Conservation (phyloP, 1,140 invertebrate species). For the Lerema accius region DNA sequence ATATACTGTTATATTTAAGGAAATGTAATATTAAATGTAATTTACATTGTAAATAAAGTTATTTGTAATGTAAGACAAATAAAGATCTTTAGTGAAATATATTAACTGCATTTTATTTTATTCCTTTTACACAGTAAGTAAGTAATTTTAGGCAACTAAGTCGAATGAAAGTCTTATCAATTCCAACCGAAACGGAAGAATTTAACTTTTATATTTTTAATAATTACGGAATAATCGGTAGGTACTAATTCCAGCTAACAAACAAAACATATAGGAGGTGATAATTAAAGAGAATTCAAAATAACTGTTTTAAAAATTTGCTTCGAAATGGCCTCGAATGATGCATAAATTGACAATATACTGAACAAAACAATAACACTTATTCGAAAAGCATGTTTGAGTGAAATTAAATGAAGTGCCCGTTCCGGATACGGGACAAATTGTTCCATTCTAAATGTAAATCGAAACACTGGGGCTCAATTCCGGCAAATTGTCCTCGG, state of each 20-base stretch:
- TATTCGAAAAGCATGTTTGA: slow-evolving; percentile 30
- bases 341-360: slow-evolving; percentile 22
- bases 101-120: slow-evolving; percentile 34
- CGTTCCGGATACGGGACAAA: slow-evolving; percentile 43
- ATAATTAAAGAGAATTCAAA: too few relatives aligned
- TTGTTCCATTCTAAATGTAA: slow-evolving; percentile 69
- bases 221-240: too few relatives aligned
- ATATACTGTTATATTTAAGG: slow-evolving; percentile 37
- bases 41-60: slow-evolving; percentile 74
- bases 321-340: too few relatives aligned
- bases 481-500: slow-evolving; percentile 58
- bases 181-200: too few relatives aligned
- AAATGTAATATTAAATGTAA: slow-evolving; percentile 57
- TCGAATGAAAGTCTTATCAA: too few relatives aligned
- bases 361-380: slow-evolving; percentile 30
- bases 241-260: too few relatives aligned
- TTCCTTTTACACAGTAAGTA: not conserved
- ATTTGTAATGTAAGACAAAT: slow-evolving; percentile 78
- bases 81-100: slow-evolving; percentile 76
- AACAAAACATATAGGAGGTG: too few relatives aligned
- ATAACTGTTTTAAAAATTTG: not conserved
- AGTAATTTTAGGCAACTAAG: not conserved
- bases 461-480: slow-evolving; percentile 56
- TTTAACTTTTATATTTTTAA: too few relatives aligned
- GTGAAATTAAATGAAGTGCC: slow-evolving; percentile 47